Evolutionary conservation across 2,113 vertebrate genomes (phyloP).

Genomic region (Vidua chalybeata): DNA sequence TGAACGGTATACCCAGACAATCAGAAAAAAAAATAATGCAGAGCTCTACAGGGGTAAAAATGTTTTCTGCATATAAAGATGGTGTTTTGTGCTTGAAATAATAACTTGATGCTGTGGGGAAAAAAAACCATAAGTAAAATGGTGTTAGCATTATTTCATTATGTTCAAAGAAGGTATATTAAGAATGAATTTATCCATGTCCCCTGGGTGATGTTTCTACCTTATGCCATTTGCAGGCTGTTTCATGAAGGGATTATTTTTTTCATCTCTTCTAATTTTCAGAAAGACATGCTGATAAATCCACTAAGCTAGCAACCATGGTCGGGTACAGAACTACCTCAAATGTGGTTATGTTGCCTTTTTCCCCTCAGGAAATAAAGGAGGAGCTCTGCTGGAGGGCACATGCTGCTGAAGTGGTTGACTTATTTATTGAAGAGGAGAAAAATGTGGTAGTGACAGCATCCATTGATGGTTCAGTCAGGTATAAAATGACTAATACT

Average conservation of each 20-base stretch:
- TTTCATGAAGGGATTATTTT: neutral
- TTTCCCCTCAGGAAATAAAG: slow-evolving; percentile 59
- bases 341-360: neutral
- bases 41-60: neutral
- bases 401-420: slow-evolving; percentile 66
- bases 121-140: neutral
- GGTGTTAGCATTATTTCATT: neutral
- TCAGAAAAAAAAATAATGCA: neutral
- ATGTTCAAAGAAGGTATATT: neutral
- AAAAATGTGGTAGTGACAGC: slow-evolving; percentile 69
- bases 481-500: slow-evolving; percentile 40
- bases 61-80: neutral
- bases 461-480: slow-evolving; percentile 72
- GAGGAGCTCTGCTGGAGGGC: slow-evolving; percentile 72
- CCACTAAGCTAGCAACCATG: neutral
- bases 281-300: neutral
- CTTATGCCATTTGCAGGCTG: neutral
- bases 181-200: neutral
- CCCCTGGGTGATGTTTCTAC: neutral
- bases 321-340: neutral
- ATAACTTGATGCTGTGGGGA: neutral
- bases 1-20: neutral
- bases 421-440: slow-evolving; percentile 64
- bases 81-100: neutral
- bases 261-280: neutral